A percentile compares a stretch with the other conserved stretches of the same genome.
Evolutionary conservation across 2,888 invertebrate genomes (phyloP).

Genomic region (Malthinus flaveolus): DNA sequence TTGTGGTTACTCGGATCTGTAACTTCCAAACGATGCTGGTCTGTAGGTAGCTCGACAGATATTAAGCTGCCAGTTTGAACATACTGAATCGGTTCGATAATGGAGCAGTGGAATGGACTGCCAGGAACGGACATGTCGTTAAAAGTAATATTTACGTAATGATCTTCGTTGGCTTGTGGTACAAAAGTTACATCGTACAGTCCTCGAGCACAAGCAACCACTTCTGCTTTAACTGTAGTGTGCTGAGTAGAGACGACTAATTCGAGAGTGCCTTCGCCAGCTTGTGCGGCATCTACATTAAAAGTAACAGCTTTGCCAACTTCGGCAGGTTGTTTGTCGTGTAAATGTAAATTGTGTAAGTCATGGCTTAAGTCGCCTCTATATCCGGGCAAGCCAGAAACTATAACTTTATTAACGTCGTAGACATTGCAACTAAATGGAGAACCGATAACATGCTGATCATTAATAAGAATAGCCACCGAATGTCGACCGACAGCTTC

Average conservation of each 20-base stretch:
- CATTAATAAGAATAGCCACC: slow-evolving; percentile 79
- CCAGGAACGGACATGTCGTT: slow-evolving; percentile 91
- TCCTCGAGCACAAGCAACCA: slow-evolving; percentile 86
- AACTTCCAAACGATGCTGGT: slow-evolving; percentile 68
- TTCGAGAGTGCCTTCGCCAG: slow-evolving; percentile 91
- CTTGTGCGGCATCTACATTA: slow-evolving; percentile 92
- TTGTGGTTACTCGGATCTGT: slow-evolving; percentile 65
- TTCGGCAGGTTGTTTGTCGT: slow-evolving; percentile 58
- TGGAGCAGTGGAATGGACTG: slow-evolving; percentile 82
- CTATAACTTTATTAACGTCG: slow-evolving; percentile 81
- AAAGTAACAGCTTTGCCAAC: slow-evolving; percentile 88
- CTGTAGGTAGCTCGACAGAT: slow-evolving; percentile 64
- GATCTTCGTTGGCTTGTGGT: slow-evolving; percentile 85
- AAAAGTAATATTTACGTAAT: slow-evolving; percentile 92
- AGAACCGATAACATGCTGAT: slow-evolving; percentile 84
- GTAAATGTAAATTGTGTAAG: slow-evolving; percentile 50
- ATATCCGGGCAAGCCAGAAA: slow-evolving; percentile 62
- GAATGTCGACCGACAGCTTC: slow-evolving; percentile 86
- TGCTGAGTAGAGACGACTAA: slow-evolving; percentile 88
- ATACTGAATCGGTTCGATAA: slow-evolving; percentile 70
- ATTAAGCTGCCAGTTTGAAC: slow-evolving; percentile 69
- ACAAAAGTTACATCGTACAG: slow-evolving; percentile 91
- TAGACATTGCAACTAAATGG: slow-evolving; percentile 95
- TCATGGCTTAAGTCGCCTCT: slow-evolving; percentile 45
- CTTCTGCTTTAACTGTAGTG: slow-evolving; percentile 82